These are phyloP conservation scores for Tipula helvola DNA, from an alignment of 2,888 invertebrate species.

Conservation along the genomic window DNA sequence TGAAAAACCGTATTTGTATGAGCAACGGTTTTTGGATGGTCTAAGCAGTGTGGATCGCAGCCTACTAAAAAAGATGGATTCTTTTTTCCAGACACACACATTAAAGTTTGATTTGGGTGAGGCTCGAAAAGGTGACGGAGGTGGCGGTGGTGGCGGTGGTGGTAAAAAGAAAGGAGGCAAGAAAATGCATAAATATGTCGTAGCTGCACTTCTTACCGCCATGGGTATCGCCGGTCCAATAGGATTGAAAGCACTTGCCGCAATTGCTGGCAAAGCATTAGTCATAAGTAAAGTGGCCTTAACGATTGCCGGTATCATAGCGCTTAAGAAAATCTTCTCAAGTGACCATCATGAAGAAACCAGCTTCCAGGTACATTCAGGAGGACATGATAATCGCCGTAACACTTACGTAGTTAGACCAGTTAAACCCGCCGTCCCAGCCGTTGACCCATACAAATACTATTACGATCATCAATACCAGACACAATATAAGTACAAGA, in stretches of 20 bases:
- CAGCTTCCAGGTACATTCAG: conserved; percentile 56
- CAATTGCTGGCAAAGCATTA: conserved; percentile 58
- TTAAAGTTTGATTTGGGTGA: conserved; percentile 46
- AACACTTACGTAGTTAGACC: conserved; percentile 49
- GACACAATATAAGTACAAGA: background rate
- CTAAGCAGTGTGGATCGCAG: conserved; percentile 43
- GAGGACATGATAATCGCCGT: conserved; percentile 44
- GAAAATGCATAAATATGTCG: conserved; percentile 42
- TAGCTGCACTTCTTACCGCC: conserved; percentile 48
- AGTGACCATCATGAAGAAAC: conserved; percentile 50
- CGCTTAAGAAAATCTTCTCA: conserved; percentile 58
- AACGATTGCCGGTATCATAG: conserved; percentile 58
- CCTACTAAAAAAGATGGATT: conserved; percentile 38
- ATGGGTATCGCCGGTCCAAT: conserved; percentile 57
- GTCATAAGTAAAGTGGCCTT: conserved; percentile 61
- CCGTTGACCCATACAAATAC: conserved; percentile 47
- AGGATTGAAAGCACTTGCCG: conserved; percentile 54
- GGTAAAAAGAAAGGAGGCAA: conserved; percentile 30
- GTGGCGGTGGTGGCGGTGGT: conserved; percentile 22
- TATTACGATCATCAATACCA: conserved; percentile 34
- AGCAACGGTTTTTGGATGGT: conserved; percentile 44
- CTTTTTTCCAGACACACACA: conserved; percentile 50
- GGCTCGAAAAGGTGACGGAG: conserved; percentile 20
- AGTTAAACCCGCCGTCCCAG: conserved; percentile 35
- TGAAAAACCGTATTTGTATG: conserved; percentile 35